These are phyloP conservation scores for Hystrix cristata DNA, from an alignment of 2,113 vertebrate species.

Conservation along the genomic window DNA sequence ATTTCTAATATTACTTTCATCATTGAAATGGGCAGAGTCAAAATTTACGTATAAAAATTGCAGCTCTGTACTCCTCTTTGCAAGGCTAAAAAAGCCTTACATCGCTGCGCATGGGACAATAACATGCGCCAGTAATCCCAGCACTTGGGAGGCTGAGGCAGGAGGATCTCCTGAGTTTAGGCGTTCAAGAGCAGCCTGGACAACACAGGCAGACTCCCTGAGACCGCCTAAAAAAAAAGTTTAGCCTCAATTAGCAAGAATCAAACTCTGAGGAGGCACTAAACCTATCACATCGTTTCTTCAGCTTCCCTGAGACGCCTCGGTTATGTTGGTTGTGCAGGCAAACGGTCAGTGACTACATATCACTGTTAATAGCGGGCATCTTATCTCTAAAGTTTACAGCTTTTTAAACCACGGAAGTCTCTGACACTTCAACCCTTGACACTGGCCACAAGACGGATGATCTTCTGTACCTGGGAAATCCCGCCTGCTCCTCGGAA, in stretches of 20 bases:
- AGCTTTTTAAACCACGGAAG: not conserved
- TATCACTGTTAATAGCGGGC: not conserved
- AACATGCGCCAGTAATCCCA: not conserved
- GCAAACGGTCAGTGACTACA: not conserved
- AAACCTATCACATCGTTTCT: not conserved
- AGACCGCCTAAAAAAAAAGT: not conserved
- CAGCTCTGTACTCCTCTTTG: not conserved
- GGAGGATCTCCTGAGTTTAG: not conserved
- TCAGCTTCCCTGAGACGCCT: not conserved
- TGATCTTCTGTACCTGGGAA: not conserved
- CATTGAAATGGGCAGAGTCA: not conserved
- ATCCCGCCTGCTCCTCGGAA: not conserved
- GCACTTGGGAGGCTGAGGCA: not conserved
- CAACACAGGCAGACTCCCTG: not conserved
- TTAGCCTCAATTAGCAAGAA: not conserved
- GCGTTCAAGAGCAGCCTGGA: not conserved
- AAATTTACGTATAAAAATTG: slow-evolving; percentile 20
- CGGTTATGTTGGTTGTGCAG: not conserved
- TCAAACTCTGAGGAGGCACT: not conserved
- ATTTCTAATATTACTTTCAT: not conserved
- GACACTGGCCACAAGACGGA: not conserved
- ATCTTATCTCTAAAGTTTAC: not conserved
- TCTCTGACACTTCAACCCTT: slow-evolving; percentile 1
- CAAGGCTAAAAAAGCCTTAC: slow-evolving; percentile 28
- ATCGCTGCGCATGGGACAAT: not conserved